Conservation (phyloP, 2,888 invertebrate genomes). For the Drosophila recens region DNA sequence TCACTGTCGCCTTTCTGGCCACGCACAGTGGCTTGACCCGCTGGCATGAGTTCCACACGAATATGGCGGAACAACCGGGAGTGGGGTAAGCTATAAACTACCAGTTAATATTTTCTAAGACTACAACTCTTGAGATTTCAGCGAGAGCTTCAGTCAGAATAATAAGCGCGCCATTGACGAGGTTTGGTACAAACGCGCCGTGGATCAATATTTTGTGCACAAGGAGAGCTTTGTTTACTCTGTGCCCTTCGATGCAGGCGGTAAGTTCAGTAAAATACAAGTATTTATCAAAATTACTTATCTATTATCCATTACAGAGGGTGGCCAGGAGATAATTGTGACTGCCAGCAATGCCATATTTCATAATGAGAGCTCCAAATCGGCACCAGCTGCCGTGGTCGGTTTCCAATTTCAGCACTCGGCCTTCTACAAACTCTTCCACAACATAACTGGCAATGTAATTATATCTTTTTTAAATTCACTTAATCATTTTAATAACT, state of each 20-base stretch:
- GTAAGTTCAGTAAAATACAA: conserved; percentile 44
- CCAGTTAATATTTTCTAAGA: background rate
- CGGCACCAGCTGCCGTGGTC: conserved; percentile 89
- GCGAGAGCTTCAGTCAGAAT: conserved; percentile 90
- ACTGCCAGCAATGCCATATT: conserved; percentile 95
- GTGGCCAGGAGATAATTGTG: conserved; percentile 88
- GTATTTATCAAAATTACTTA: background rate
- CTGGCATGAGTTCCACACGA: conserved; percentile 92
- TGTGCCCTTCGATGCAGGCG: conserved; percentile 88
- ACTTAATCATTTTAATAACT: background rate
- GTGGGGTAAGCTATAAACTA: conserved; percentile 80
- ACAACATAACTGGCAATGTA: conserved; percentile 91
- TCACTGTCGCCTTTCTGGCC: conserved; percentile 94
- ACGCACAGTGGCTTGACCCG: conserved; percentile 96
- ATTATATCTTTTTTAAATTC: conserved; percentile 41
- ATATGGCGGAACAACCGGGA: conserved; percentile 85
- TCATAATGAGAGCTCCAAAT: conserved; percentile 87
- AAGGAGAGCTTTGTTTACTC: conserved; percentile 93
- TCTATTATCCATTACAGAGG: conserved; percentile 60
- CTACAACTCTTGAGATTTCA: conserved; percentile 77
- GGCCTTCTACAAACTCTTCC: conserved; percentile 91
- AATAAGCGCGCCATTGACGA: conserved; percentile 94
- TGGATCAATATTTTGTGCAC: conserved; percentile 93
- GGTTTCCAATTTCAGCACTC: conserved; percentile 93
- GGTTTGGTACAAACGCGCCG: conserved; percentile 94